Percentiles rank a stretch among this genome's conserved stretches.
phyloP scores from a whole-genome alignment of 1,140 invertebrate species.

The Lasaia peninsularis region DNA sequence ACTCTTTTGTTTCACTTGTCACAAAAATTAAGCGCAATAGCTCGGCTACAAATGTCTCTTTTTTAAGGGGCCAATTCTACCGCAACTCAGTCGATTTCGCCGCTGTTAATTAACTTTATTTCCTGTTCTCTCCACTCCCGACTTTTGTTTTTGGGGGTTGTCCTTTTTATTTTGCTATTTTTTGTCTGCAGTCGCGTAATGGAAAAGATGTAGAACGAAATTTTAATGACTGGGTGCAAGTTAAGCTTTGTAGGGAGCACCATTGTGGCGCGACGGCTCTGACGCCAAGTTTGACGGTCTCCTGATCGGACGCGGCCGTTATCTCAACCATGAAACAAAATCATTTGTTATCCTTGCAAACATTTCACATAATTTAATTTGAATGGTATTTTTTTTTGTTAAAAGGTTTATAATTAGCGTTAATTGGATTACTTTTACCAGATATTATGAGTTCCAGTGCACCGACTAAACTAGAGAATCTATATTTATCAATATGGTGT shows the following conservation, averaged over 20 bases:
- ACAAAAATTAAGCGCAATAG: conserved; percentile 76
- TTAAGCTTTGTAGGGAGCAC: conserved; percentile 62
- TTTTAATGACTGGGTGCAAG: conserved; percentile 72
- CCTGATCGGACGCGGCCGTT: conserved; percentile 48
- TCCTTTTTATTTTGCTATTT: conserved; percentile 72
- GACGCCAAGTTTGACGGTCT: conserved; percentile 58
- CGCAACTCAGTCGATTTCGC: conserved; percentile 76
- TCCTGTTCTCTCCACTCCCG: conserved; percentile 70
- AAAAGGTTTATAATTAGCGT: no score
- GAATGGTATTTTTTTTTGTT: conserved; percentile 6
- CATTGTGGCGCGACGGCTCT: conserved; percentile 53
- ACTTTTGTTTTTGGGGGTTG: conserved; percentile 70
- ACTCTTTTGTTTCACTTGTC: conserved; percentile 77
- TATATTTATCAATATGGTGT: no score
- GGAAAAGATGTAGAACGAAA: conserved; percentile 76
- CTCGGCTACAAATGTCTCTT: conserved; percentile 75
- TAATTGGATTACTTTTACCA: no score
- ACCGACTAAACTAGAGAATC: no score
- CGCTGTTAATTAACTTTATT: conserved; percentile 77
- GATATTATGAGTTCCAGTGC: no score
- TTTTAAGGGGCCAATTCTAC: conserved; percentile 75
- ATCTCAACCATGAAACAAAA: conserved; percentile 37
- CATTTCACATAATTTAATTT: conserved; percentile 5
- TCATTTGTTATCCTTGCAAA: conserved; percentile 23
- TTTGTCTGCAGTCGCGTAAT: conserved; percentile 73